Conservation (phyloP, 2,797 vertebrate species). For the Hemibagrus guttatus region DNA sequence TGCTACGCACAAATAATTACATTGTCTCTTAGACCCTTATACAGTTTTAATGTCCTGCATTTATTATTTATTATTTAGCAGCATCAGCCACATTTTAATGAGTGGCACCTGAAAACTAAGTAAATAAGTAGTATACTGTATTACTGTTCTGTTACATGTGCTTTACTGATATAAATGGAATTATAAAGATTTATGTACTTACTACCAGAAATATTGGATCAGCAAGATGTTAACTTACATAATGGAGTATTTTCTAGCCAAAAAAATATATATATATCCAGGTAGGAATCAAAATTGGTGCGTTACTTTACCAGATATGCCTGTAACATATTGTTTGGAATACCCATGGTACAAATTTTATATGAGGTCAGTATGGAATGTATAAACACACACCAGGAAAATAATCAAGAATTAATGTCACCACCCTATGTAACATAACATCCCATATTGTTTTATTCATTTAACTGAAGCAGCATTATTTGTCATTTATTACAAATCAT, state of each 20-base stretch:
- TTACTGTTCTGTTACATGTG: neutral
- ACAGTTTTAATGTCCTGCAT: slow-evolving; percentile 45
- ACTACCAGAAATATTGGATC: neutral
- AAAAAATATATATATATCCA: neutral
- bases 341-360: neutral
- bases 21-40: slow-evolving; percentile 28
- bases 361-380: neutral
- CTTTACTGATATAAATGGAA: neutral
- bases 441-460: neutral
- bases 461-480: neutral
- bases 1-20: slow-evolving; percentile 8
- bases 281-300: neutral
- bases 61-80: slow-evolving; percentile 46
- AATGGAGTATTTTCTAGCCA: neutral
- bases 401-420: neutral
- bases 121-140: neutral
- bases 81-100: neutral
- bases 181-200: neutral
- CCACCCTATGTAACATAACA: neutral
- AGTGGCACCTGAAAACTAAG: neutral
- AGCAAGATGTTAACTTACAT: neutral
- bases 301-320: neutral
- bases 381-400: neutral
- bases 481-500: neutral
- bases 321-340: neutral